Percentiles rank a stretch among this genome's conserved stretches.
phyloP scores from a whole-genome alignment of 2,113 vertebrate species.

The Bubo bubo region DNA sequence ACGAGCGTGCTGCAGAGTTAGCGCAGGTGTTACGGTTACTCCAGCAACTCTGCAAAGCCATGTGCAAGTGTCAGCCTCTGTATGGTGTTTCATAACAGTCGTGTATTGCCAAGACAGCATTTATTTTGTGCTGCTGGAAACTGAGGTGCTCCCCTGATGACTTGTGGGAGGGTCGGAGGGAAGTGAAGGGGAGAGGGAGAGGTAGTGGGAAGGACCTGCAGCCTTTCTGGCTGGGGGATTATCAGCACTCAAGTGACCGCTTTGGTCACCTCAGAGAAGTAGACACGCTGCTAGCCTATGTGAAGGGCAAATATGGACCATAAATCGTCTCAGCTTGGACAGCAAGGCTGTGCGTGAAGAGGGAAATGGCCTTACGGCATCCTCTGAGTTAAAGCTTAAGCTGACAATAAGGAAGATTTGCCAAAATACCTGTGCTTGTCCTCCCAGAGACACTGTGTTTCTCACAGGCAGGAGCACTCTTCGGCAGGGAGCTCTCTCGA shows the following conservation, averaged over 20 bases:
- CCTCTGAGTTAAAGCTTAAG: not conserved
- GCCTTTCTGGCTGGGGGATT: not conserved
- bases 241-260: not conserved
- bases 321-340: not conserved
- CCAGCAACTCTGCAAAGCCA: not conserved
- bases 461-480: not conserved
- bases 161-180: not conserved
- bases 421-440: not conserved
- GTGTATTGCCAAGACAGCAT: not conserved
- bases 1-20: not conserved
- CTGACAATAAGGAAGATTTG: not conserved
- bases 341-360: not conserved
- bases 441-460: not conserved
- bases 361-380: not conserved
- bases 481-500: not conserved
- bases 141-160: not conserved
- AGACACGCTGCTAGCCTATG: not conserved
- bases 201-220: not conserved
- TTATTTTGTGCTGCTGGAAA: not conserved
- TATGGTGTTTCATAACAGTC: not conserved
- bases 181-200: not conserved
- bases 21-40: not conserved
- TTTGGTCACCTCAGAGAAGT: not conserved
- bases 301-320: not conserved
- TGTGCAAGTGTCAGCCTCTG: accelerated